Percentiles rank a stretch among this genome's conserved stretches.
Conservation (phyloP, 2,797 vertebrate genomes). For the Ctenopoma kingsleyae region DNA sequence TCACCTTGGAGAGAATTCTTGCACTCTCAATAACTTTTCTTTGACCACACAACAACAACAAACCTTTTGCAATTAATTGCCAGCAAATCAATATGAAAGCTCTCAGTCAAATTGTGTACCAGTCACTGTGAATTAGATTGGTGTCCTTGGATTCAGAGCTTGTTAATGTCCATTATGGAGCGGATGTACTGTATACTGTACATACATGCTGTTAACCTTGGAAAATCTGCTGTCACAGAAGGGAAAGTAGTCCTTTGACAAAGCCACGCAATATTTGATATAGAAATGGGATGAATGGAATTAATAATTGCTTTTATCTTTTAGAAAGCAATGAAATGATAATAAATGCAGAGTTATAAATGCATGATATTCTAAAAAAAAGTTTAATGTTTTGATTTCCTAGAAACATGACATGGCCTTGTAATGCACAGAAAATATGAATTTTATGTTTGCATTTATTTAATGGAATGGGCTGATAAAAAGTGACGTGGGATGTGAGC, state of each 20-base stretch:
- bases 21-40: constrained; percentile 53
- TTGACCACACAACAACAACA: constrained; percentile 44
- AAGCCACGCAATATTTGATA: constrained; percentile 12
- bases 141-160: constrained; percentile 26
- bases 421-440: neutral
- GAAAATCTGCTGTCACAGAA: constrained; percentile 17
- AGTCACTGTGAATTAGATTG: constrained; percentile 34
- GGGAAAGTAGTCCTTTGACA: constrained; percentile 22
- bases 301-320: constrained; percentile 1
- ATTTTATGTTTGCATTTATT: neutral
- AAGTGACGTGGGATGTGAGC: constrained; percentile 16
- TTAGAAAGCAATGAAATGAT: constrained; percentile 1
- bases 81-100: constrained; percentile 58
- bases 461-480: constrained; percentile 3
- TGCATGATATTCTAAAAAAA: neutral
- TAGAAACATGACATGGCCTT: neutral
- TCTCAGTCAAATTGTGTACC: constrained; percentile 42
- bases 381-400: constrained; percentile 10
- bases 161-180: constrained; percentile 18
- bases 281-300: constrained; percentile 25
- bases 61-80: constrained; percentile 48
- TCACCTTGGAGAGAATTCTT: constrained; percentile 54
- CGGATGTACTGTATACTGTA: constrained; percentile 3
- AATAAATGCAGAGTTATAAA: constrained; percentile 15
- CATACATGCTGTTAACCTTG: constrained; percentile 26